Conservation (phyloP, 2,797 vertebrate genomes). For the Malurus leucopterus region DNA sequence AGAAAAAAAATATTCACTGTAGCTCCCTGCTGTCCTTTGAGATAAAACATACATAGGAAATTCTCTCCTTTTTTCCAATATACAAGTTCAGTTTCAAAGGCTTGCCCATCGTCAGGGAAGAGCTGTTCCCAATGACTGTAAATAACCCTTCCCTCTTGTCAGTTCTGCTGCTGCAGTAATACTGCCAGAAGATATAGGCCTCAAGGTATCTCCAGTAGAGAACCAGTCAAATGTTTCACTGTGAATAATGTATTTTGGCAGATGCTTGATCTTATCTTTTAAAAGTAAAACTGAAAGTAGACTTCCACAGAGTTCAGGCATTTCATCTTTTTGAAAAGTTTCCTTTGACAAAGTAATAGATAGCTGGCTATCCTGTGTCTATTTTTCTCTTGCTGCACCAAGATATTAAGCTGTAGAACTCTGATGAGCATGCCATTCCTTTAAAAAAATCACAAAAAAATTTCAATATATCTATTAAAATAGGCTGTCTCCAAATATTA, state of each 20-base stretch:
- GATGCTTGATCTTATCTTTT: constrained; percentile 38
- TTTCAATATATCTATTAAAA: neutral
- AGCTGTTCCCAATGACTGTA: constrained; percentile 4
- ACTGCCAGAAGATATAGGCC: constrained; percentile 19
- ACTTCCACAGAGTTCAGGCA: constrained; percentile 20
- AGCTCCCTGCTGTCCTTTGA: neutral
- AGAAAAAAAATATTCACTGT: neutral
- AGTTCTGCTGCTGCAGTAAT: neutral
- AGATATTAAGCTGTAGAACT: neutral
- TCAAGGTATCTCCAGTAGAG: constrained; percentile 10
- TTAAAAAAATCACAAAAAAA: neutral
- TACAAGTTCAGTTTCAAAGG: neutral
- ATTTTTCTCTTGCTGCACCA: neutral
- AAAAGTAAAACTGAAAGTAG: constrained; percentile 34
- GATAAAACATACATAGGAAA: neutral
- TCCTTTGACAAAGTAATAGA: constrained; percentile 24
- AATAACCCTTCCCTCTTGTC: constrained; percentile 35
- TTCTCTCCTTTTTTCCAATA: neutral
- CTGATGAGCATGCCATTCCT: neutral
- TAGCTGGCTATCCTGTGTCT: neutral
- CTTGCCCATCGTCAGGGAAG: neutral
- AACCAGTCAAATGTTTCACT: constrained; percentile 39
- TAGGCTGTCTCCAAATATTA: neutral
- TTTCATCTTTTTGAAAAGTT: constrained; percentile 5
- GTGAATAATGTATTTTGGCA: constrained; percentile 55